These are phyloP conservation scores for Charanyca ferruginea DNA, from an alignment of 2,888 invertebrate species.

Conservation along the genomic window DNA sequence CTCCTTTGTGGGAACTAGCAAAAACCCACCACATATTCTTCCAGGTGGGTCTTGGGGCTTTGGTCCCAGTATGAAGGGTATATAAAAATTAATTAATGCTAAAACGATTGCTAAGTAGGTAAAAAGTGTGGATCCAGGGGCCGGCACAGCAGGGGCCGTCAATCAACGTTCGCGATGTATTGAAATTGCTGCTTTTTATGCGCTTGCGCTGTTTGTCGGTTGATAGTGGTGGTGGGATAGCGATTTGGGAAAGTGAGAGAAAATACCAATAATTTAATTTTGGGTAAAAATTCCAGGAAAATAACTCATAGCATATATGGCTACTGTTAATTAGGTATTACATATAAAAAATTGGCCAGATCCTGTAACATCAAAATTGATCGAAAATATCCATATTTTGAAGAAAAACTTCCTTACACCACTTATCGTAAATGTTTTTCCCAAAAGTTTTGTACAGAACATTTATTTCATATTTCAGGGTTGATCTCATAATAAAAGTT, in stretches of 20 bases:
- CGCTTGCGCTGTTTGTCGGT: constrained; percentile 41
- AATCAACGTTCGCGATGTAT: constrained; percentile 78
- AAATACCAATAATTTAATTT: not conserved
- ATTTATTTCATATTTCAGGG: too few relatives aligned
- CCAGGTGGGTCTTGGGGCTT: constrained; percentile 56
- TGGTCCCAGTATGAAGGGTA: constrained; percentile 26
- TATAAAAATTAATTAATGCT: constrained; percentile 70
- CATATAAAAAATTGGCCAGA: too few relatives aligned
- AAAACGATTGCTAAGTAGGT: constrained; percentile 71
- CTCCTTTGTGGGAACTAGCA: constrained; percentile 6
- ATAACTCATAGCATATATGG: too few relatives aligned
- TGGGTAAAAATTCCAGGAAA: too few relatives aligned
- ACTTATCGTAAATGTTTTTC: too few relatives aligned
- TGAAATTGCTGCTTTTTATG: constrained; percentile 73
- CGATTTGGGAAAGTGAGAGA: constrained; percentile 17
- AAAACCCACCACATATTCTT: constrained; percentile 41
- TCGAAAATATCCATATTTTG: too few relatives aligned
- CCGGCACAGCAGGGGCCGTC: constrained; percentile 78
- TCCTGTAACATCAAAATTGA: too few relatives aligned
- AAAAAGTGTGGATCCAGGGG: constrained; percentile 72
- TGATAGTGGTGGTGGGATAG: constrained; percentile 40
- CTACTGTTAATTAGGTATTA: too few relatives aligned
- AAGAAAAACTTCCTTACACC: too few relatives aligned
- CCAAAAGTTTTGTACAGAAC: too few relatives aligned
- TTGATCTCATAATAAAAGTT: too few relatives aligned